A percentile compares a stretch with the other conserved stretches of the same genome.
phyloP scores from a whole-genome alignment of 2,888 invertebrate species.

The Caenorhabditis macrosperma region DNA sequence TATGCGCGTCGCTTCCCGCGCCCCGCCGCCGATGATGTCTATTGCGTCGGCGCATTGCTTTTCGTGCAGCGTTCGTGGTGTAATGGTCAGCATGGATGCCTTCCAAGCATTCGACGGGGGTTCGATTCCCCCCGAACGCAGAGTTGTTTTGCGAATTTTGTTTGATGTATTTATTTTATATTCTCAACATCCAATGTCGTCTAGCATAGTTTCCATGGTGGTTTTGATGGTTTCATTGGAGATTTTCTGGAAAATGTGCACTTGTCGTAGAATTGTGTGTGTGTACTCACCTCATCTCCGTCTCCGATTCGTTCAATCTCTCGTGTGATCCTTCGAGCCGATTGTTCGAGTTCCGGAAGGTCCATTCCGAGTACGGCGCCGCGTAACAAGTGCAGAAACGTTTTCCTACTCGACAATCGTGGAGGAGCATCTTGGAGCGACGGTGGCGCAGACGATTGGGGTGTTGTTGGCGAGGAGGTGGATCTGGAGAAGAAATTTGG shows the following conservation, averaged over 20 bases:
- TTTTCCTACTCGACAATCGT: too few relatives aligned
- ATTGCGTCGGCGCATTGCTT: too few relatives aligned
- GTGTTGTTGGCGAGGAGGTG: too few relatives aligned
- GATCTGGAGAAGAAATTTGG: too few relatives aligned
- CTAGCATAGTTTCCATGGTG: neutral
- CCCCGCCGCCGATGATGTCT: too few relatives aligned
- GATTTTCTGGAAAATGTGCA: neutral
- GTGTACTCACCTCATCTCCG: neutral
- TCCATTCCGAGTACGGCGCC: neutral
- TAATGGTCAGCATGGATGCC: constrained; percentile 75
- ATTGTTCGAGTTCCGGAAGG: neutral
- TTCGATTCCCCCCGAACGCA: constrained; percentile 73
- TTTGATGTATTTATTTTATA: neutral
- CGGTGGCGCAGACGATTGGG: too few relatives aligned
- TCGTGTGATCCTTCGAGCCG: neutral
- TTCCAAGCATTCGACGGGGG: constrained; percentile 75
- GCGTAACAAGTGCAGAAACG: neutral
- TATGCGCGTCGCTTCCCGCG: too few relatives aligned
- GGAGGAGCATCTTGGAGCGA: too few relatives aligned
- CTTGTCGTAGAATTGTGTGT: neutral
- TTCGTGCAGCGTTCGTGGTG: constrained; percentile 74
- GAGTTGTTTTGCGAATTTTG: constrained; percentile 13
- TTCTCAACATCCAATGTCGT: too few relatives aligned
- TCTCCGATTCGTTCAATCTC: neutral
- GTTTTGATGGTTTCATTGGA: neutral